Percentiles rank a stretch among this genome's conserved stretches.
These are phyloP conservation scores for Drosophila nr. perissopoda DNA, from an alignment of 2,888 invertebrate species.

Conservation along the genomic window DNA sequence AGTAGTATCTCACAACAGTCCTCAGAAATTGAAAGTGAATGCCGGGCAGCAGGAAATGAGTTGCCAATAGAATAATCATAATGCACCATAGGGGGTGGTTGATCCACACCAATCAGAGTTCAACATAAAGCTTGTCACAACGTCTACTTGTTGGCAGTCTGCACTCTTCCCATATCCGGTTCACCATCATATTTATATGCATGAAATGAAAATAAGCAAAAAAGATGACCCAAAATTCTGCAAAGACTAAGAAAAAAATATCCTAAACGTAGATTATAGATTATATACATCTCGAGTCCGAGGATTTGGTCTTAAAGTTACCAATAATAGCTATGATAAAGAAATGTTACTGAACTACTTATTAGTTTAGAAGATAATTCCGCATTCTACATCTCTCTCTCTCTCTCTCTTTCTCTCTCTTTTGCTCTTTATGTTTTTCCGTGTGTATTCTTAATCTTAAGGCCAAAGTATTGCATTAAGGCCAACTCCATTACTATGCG, in stretches of 20 bases:
- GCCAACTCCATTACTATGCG: constrained; percentile 2
- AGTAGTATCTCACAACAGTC: constrained; percentile 13
- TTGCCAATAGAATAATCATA: constrained; percentile 79
- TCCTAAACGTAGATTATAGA: background rate
- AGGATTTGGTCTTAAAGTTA: background rate
- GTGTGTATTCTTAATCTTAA: background rate
- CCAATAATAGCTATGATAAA: background rate
- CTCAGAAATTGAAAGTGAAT: constrained; percentile 78
- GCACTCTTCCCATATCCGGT: constrained; percentile 34
- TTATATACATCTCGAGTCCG: background rate
- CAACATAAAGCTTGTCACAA: constrained; percentile 6
- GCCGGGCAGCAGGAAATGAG: constrained; percentile 75
- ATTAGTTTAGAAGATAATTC: background rate
- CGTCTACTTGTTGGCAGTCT: constrained; percentile 17
- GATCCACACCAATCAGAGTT: constrained; percentile 13
- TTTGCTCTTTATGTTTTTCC: no score
- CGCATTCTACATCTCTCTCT: background rate
- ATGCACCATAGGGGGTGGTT: constrained; percentile 75
- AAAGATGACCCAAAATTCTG: background rate
- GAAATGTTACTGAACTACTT: background rate
- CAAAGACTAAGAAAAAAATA: background rate
- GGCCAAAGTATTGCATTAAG: constrained; percentile 5
- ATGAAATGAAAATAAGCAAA: background rate
- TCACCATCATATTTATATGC: background rate
- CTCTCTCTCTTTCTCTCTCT: background rate